phyloP scores from a whole-genome alignment of 2,113 vertebrate genomes.

The Pelvicachromis taeniatus region DNA sequence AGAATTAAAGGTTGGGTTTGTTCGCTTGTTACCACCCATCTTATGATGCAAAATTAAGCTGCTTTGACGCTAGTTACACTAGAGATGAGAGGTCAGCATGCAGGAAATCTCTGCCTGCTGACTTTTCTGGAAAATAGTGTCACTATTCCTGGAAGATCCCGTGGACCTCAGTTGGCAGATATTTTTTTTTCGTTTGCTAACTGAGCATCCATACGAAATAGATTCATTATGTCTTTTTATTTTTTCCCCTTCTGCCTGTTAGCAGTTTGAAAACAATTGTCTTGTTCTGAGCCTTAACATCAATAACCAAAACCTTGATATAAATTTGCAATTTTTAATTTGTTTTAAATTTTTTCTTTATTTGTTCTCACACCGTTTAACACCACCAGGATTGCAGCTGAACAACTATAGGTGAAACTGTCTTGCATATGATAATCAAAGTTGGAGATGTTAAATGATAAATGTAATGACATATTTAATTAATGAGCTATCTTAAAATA shows the following conservation, averaged over 20 bases:
- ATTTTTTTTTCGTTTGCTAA: not conserved
- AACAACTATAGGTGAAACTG: not conserved
- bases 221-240: not conserved
- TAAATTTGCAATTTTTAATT: not conserved
- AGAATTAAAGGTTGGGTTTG: not conserved
- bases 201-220: not conserved
- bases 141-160: not conserved
- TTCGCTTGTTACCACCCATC: not conserved
- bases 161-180: not conserved
- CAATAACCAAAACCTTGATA: not conserved
- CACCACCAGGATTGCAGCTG: not conserved
- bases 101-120: not conserved
- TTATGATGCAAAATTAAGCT: not conserved
- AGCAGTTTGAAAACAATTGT: not conserved
- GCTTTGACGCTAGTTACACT: not conserved
- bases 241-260: not conserved
- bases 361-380: not conserved
- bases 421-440: not conserved
- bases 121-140: not conserved
- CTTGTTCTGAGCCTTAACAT: not conserved
- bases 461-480: not conserved
- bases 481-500: not conserved
- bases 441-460: not conserved
- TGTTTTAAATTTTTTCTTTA: not conserved
- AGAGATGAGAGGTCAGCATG: not conserved